Conservation (phyloP, 2,797 vertebrate species). For the Helarctos malayanus region DNA sequence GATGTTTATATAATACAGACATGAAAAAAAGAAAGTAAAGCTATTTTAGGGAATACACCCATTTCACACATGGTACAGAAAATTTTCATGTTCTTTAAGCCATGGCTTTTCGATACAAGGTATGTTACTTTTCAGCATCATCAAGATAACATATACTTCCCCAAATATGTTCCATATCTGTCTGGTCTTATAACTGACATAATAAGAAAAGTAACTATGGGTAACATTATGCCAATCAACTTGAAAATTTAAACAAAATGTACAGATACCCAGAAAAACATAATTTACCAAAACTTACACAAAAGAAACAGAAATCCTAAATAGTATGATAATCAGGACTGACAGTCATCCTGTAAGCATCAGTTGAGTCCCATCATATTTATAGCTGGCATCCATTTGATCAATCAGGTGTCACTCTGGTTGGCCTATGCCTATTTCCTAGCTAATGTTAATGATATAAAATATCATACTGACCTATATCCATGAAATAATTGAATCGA, state of each 20-base stretch:
- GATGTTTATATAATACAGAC: neutral
- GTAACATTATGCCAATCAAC: neutral
- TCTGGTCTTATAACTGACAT: neutral
- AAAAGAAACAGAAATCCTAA: slow-evolving; percentile 30
- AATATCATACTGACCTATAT: neutral
- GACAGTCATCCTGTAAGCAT: neutral
- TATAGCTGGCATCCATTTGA: neutral
- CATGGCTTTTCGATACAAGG: neutral
- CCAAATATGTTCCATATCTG: neutral
- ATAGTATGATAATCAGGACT: neutral
- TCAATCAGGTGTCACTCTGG: neutral
- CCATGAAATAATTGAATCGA: neutral
- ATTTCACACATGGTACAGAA: neutral
- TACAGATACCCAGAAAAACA: slow-evolving; percentile 4
- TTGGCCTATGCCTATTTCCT: neutral
- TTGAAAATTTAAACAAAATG: slow-evolving; percentile 44
- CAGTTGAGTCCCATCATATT: neutral
- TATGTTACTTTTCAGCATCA: neutral
- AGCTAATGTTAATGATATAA: neutral
- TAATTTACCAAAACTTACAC: neutral
- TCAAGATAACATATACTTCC: neutral
- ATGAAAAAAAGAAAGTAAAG: neutral
- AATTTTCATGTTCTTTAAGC: neutral
- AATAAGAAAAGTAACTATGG: neutral
- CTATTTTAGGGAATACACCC: neutral